These are phyloP conservation scores for Athripsodes cinereus DNA, from an alignment of 2,888 invertebrate genomes.

Conservation along the genomic window DNA sequence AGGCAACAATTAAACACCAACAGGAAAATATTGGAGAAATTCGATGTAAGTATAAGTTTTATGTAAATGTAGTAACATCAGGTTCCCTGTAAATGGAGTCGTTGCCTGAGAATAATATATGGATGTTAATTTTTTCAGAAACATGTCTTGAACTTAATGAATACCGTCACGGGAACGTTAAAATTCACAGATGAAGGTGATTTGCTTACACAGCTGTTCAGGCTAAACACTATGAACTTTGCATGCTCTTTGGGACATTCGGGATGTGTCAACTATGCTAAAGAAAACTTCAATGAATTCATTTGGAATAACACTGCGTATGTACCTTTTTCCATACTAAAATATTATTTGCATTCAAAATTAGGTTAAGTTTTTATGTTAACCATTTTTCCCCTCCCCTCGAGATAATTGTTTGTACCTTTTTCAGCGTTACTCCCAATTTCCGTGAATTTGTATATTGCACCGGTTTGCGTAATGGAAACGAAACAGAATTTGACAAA, in stretches of 20 bases:
- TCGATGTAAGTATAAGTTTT: slow-evolving; percentile 32
- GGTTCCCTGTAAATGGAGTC: not conserved
- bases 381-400: too few species aligned
- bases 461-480: slow-evolving; percentile 59
- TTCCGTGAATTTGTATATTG: slow-evolving; percentile 69
- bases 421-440: slow-evolving; percentile 34
- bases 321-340: too few species aligned
- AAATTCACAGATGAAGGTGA: not conserved
- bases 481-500: slow-evolving; percentile 55
- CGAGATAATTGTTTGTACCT: too few species aligned
- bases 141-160: not conserved
- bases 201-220: slow-evolving; percentile 52
- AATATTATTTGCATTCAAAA: too few species aligned
- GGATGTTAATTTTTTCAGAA: not conserved
- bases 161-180: not conserved
- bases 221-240: slow-evolving; percentile 53
- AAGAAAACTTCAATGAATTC: slow-evolving; percentile 10
- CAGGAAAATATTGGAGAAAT: slow-evolving; percentile 36
- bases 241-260: slow-evolving; percentile 58
- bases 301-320: too few species aligned
- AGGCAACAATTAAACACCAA: slow-evolving; percentile 41
- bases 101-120: not conserved
- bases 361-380: too few species aligned
- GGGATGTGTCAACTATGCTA: slow-evolving; percentile 50
- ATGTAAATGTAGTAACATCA: not conserved